These are phyloP conservation scores for Hypomecis punctinalis DNA, from an alignment of 2,888 invertebrate species.

Conservation along the genomic window DNA sequence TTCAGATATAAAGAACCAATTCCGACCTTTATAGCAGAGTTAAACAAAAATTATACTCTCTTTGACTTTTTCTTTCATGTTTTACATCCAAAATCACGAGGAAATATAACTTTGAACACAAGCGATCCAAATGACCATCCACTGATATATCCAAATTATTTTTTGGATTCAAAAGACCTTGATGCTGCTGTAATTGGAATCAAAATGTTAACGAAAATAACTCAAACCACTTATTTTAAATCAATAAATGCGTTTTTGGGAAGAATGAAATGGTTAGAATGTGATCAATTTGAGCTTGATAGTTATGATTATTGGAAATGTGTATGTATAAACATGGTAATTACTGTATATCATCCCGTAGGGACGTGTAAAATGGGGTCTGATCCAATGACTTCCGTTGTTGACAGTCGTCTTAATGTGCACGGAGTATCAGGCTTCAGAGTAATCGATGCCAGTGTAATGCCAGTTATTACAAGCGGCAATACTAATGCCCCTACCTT, in stretches of 20 bases:
- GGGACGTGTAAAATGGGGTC: conserved; percentile 87
- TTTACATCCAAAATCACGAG: conserved; percentile 81
- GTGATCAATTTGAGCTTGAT: conserved; percentile 53
- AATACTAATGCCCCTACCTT: conserved; percentile 92
- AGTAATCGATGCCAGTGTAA: conserved; percentile 91
- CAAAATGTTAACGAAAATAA: conserved; percentile 55
- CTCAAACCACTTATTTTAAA: conserved; percentile 57
- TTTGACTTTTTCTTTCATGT: conserved; percentile 65
- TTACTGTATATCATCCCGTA: conserved; percentile 86
- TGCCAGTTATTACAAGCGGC: conserved; percentile 90
- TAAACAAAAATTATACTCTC: conserved; percentile 57
- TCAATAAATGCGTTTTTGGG: conserved; percentile 56
- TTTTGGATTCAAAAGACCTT: conserved; percentile 83
- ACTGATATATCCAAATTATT: conserved; percentile 86
- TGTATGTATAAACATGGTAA: conserved; percentile 74
- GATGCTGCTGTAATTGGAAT: conserved; percentile 59
- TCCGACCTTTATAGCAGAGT: conserved; percentile 49
- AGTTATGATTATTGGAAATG: conserved; percentile 64
- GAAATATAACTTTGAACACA: conserved; percentile 82
- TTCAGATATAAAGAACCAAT: conserved; percentile 62
- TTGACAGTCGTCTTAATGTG: conserved; percentile 86
- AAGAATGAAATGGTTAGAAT: conserved; percentile 55
- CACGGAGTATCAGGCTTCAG: conserved; percentile 87
- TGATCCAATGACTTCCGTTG: conserved; percentile 52
- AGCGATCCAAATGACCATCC: conserved; percentile 85